These are phyloP conservation scores for Chrysaora quinquecirrha DNA, from an alignment of 30 jellyfish, hydroid and myxozoan species.

Conservation along the genomic window DNA sequence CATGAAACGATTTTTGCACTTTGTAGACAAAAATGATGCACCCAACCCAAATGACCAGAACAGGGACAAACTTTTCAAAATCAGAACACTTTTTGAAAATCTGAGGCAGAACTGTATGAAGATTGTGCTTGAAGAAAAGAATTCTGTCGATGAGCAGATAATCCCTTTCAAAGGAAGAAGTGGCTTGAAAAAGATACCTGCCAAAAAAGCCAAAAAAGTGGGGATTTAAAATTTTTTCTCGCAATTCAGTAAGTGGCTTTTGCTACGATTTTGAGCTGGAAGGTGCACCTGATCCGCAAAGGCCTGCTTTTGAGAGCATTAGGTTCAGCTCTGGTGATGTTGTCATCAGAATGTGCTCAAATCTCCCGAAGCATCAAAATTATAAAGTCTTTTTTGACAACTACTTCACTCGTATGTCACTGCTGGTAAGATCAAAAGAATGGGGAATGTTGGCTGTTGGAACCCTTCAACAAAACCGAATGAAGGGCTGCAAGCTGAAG, in stretches of 20 bases:
- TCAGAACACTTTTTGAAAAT: too few relatives aligned
- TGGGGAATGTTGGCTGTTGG: conserved; percentile 55
- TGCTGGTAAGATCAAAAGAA: conserved; percentile 25
- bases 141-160: too few relatives aligned
- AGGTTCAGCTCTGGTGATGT: conserved; percentile 37
- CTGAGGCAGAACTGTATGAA: conserved; percentile 45
- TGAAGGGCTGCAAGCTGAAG: conserved; percentile 35
- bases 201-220: too few relatives aligned
- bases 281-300: conserved; percentile 51
- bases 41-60: conserved; percentile 16
- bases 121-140: background rate
- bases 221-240: too few relatives aligned
- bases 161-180: too few relatives aligned
- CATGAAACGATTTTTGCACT: conserved; percentile 32
- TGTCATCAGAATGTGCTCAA: conserved; percentile 29
- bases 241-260: conserved; percentile 41
- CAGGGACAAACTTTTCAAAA: conserved; percentile 35
- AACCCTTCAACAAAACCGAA: conserved; percentile 30
- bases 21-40: conserved; percentile 33
- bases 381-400: too few relatives aligned
- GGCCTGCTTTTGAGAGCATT: background rate
- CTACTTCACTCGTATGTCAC: conserved; percentile 15
- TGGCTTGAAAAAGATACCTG: conserved; percentile 20
- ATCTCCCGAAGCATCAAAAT: too few relatives aligned
- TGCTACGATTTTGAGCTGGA: conserved; percentile 43